Evolutionary conservation across 35 echinoderm and acorn worm species (phyloP).

Genomic region (Ophiothrix spiculata): DNA sequence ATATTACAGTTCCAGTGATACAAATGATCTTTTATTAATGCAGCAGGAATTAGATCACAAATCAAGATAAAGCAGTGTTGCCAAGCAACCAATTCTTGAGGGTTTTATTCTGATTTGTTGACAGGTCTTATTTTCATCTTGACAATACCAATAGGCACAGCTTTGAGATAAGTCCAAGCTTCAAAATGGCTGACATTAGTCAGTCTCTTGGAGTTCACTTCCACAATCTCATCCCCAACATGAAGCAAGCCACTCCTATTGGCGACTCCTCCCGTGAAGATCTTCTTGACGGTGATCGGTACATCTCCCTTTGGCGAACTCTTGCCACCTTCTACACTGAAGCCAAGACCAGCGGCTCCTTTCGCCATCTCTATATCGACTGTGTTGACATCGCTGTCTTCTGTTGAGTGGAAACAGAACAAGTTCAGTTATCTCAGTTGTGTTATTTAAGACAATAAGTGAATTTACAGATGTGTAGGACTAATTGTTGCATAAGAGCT

Average conservation of each 20-base stretch:
- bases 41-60: no score
- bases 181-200: conserved; percentile 85
- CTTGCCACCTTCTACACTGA: conserved; percentile 90
- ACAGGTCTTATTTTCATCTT: conserved; percentile 76
- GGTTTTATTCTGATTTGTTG: conserved; percentile 29
- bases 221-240: conserved; percentile 81
- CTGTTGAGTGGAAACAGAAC: conserved; percentile 22
- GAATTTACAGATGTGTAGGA: no score
- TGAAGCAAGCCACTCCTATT: conserved; percentile 68
- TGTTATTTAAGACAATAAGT: no score
- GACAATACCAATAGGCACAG: conserved; percentile 77
- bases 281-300: conserved; percentile 95
- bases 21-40: no score
- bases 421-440: no score
- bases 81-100: no score
- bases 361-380: conserved; percentile 81
- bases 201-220: conserved; percentile 77
- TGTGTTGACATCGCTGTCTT: conserved; percentile 52
- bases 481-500: no score
- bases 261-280: conserved; percentile 86
- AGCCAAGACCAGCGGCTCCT: conserved; percentile 79
- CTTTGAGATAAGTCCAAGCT: conserved; percentile 92
- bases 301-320: conserved; percentile 81
- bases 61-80: no score
- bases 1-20: no score